Percentiles rank a stretch among this genome's conserved stretches.
Conservation (phyloP, 1,140 invertebrate species). For the Drosophila rufa region DNA sequence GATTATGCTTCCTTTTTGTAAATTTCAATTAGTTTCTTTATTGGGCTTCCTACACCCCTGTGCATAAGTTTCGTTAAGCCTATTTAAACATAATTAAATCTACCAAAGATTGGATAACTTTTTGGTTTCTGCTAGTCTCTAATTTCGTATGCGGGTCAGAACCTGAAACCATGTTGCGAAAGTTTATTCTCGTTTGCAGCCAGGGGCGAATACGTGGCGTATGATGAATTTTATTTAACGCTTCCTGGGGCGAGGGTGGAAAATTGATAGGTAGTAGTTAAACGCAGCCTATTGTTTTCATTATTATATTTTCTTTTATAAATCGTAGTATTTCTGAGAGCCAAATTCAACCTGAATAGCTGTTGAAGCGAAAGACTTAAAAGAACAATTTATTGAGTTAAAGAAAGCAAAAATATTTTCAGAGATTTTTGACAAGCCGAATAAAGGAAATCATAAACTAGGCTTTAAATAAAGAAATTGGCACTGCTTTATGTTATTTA, state of each 20-base stretch:
- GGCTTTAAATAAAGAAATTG: neutral
- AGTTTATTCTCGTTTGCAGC: slow-evolving; percentile 36
- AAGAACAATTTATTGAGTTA: neutral
- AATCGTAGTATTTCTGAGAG: neutral
- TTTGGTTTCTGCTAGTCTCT: slow-evolving; percentile 33
- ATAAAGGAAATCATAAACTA: neutral
- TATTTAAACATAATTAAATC: slow-evolving; percentile 74
- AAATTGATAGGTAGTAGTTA: slow-evolving; percentile 20
- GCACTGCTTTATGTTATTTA: neutral
- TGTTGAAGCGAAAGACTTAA: neutral
- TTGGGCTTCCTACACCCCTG: slow-evolving; percentile 11
- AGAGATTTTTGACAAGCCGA: too few species aligned
- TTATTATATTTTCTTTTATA: slow-evolving; percentile 30
- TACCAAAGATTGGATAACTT: slow-evolving; percentile 59
- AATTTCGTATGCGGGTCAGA: slow-evolving; percentile 66
- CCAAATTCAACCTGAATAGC: neutral
- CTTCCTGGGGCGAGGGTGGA: neutral
- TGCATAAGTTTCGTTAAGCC: slow-evolving; percentile 42
- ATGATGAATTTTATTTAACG: slow-evolving; percentile 66
- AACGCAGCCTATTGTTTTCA: slow-evolving; percentile 19
- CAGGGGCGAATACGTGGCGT: slow-evolving; percentile 47
- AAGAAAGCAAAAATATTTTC: neutral
- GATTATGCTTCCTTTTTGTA: neutral
- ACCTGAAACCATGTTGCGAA: slow-evolving; percentile 48
- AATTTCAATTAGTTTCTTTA: slow-evolving; percentile 40